These are phyloP conservation scores for Thalassarche chlororhynchos DNA, from an alignment of 2,113 vertebrate genomes.

Conservation along the genomic window DNA sequence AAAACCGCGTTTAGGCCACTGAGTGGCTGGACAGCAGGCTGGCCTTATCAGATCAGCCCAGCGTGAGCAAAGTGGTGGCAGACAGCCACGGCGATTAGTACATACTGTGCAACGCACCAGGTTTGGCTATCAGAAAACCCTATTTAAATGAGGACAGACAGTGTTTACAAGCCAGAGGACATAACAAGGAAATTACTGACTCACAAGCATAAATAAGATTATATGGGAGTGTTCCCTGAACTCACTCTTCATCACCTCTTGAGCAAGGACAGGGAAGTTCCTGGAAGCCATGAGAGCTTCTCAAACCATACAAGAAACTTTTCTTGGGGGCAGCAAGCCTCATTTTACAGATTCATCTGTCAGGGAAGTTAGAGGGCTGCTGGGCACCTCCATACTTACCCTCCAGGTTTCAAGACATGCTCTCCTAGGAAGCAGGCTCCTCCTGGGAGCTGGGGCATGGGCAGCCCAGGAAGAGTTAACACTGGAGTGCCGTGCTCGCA, in stretches of 20 bases:
- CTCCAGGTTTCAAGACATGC: background rate
- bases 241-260: slow-evolving; percentile 49
- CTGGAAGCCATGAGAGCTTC: background rate
- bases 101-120: background rate
- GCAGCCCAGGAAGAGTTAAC: background rate
- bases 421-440: background rate
- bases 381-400: background rate
- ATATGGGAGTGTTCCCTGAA: slow-evolving; percentile 27
- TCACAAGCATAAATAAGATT: slow-evolving; percentile 42
- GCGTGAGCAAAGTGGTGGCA: background rate
- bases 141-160: background rate
- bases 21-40: background rate
- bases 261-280: slow-evolving; percentile 25
- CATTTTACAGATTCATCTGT: background rate
- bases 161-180: slow-evolving; percentile 33
- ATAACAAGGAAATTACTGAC: slow-evolving; percentile 30
- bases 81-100: background rate
- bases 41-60: background rate
- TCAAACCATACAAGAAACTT: background rate
- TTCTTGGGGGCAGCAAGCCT: background rate
- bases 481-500: background rate
- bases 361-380: background rate
- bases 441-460: background rate
- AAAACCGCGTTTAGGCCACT: background rate
- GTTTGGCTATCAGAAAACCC: background rate